These are phyloP conservation scores for Oreochromis grahami DNA, from an alignment of 2,797 vertebrate species.

Conservation along the genomic window DNA sequence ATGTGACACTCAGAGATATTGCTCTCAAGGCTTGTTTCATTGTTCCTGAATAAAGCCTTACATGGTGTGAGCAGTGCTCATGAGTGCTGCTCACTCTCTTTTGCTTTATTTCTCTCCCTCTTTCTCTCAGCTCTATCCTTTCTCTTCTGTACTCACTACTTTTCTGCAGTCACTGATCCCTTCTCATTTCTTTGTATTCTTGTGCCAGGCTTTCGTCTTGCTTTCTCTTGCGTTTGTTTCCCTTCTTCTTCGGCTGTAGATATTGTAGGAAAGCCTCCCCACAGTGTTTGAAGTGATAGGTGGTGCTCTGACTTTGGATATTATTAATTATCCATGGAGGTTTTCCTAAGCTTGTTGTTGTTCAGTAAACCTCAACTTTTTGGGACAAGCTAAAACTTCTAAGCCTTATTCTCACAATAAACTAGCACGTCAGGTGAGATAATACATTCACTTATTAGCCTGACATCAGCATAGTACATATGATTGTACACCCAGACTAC, in stretches of 20 bases:
- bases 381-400: neutral
- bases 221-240: neutral
- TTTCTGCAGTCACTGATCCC: neutral
- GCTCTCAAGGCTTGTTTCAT: constrained; percentile 42
- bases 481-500: neutral
- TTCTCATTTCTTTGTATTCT: constrained; percentile 23
- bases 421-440: neutral
- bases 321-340: constrained; percentile 19
- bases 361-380: neutral
- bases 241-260: neutral
- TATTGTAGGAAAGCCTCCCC: neutral
- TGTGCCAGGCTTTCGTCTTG: neutral
- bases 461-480: neutral
- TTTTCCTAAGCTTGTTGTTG: constrained; percentile 7
- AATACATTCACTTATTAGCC: neutral
- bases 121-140: neutral
- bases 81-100: constrained; percentile 21
- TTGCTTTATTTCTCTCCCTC: constrained; percentile 9
- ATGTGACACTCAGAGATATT: constrained; percentile 57
- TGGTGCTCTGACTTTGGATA: neutral
- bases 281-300: constrained; percentile 1
- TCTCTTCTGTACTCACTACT: constrained; percentile 2
- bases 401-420: neutral
- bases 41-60: constrained; percentile 64
- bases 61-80: constrained; percentile 49